Conservation (phyloP, 2,888 invertebrate species). For the Parnassius orleans region DNA sequence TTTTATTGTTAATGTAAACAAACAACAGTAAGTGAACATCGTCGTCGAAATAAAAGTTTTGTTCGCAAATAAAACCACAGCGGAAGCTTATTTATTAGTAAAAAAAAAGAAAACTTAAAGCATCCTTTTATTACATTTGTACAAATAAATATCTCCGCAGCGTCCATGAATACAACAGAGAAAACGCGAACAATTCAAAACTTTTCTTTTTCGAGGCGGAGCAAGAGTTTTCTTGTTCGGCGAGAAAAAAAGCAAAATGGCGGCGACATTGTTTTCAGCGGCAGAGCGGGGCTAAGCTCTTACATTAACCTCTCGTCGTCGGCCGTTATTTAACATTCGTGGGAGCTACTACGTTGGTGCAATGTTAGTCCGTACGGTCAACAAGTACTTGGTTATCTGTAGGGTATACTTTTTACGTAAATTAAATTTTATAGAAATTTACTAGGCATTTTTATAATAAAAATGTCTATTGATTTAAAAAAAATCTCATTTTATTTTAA, state of each 20-base stretch:
- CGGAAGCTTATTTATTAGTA: constrained; percentile 13
- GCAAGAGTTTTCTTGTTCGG: constrained; percentile 45
- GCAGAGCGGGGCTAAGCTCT: constrained; percentile 58
- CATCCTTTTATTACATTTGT: constrained; percentile 12
- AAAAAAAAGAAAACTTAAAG: constrained; percentile 11
- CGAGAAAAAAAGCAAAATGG: constrained; percentile 48
- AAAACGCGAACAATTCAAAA: constrained; percentile 21
- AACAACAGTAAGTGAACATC: neutral
- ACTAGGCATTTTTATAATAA: too few species aligned
- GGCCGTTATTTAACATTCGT: constrained; percentile 64
- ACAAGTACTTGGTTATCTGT: constrained; percentile 42
- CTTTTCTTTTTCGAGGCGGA: constrained; percentile 23
- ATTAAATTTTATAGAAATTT: too few species aligned
- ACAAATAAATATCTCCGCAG: constrained; percentile 20
- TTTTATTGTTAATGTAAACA: neutral
- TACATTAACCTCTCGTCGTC: constrained; percentile 68
- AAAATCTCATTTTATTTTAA: too few species aligned
- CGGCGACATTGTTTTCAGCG: constrained; percentile 59
- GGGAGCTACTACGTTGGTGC: constrained; percentile 30
- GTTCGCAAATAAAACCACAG: neutral
- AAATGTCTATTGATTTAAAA: too few species aligned
- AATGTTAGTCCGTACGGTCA: constrained; percentile 42
- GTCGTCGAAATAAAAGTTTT: constrained; percentile 29
- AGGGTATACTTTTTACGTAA: constrained; percentile 37
- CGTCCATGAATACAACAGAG: constrained; percentile 9